Conservation (phyloP, 2,113 vertebrate genomes). For the Phoxinus phoxinus region DNA sequence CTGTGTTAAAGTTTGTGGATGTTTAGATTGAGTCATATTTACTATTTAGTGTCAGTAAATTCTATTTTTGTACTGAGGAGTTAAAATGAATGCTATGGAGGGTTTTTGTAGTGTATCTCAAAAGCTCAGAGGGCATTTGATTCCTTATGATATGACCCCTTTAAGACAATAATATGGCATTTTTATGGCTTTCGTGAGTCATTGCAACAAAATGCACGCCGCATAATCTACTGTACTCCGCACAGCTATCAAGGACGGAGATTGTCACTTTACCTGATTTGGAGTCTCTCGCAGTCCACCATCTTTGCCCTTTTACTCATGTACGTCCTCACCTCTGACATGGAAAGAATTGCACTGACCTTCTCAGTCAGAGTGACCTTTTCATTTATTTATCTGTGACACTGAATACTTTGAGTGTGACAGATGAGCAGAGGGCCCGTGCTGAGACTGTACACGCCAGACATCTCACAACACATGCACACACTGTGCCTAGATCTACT, state of each 20-base stretch:
- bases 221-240: neutral
- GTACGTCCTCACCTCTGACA: constrained; percentile 29
- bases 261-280: constrained; percentile 1
- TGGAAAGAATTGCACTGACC: constrained; percentile 36
- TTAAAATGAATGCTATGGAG: neutral
- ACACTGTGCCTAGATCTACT: neutral
- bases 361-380: constrained; percentile 46
- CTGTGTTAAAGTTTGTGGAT: neutral
- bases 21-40: neutral
- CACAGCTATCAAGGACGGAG: neutral
- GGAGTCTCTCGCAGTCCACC: constrained; percentile 46
- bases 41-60: neutral
- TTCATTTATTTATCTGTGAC: constrained; percentile 48
- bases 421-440: neutral
- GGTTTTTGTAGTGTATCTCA: neutral
- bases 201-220: neutral
- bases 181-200: neutral
- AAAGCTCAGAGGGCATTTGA: neutral
- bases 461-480: constrained; percentile 2
- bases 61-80: neutral
- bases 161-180: neutral
- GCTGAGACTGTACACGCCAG: neutral
- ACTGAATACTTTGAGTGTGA: constrained; percentile 28
- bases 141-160: neutral
- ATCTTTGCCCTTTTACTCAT: constrained; percentile 5